Evolutionary conservation across 2,888 invertebrate species (phyloP).

Genomic region (Aspidapion aeneum): DNA sequence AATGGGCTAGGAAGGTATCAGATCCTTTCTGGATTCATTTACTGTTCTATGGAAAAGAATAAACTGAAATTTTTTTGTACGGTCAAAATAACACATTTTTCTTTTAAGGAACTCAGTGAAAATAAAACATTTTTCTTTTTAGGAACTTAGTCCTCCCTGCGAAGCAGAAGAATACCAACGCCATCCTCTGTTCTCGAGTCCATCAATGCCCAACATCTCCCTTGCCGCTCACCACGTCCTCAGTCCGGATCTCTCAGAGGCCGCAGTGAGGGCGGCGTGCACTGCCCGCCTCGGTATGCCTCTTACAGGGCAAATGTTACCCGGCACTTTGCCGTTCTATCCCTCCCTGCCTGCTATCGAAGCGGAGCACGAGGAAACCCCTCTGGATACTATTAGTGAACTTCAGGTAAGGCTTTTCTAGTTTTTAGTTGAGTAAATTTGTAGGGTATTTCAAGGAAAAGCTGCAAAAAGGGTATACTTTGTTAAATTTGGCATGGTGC

Average conservation of each 20-base stretch:
- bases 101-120: too few relatives aligned
- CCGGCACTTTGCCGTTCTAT: conserved; percentile 68
- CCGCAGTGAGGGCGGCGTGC: conserved; percentile 72
- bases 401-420: conserved; percentile 34
- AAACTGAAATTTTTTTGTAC: too few relatives aligned
- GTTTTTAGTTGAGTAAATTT: too few relatives aligned
- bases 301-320: conserved; percentile 61
- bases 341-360: conserved; percentile 61
- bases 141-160: conserved; percentile 56
- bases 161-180: conserved; percentile 68
- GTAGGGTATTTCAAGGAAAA: too few relatives aligned
- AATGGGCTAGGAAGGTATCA: too few relatives aligned
- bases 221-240: conserved; percentile 55
- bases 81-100: too few relatives aligned
- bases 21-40: too few relatives aligned
- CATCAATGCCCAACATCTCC: conserved; percentile 96
- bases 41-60: too few relatives aligned
- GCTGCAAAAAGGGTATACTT: too few relatives aligned
- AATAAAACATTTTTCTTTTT: too few relatives aligned
- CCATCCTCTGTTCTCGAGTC: conserved; percentile 80
- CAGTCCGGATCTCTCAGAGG: conserved; percentile 62
- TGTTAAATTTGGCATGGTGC: too few relatives aligned
- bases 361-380: conserved; percentile 53
- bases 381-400: conserved; percentile 49
- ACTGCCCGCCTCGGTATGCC: conserved; percentile 65